A percentile compares a stretch with the other conserved stretches of the same genome.
phyloP scores from a whole-genome alignment of 2,888 invertebrate genomes.

The Flexamia atlantica region DNA sequence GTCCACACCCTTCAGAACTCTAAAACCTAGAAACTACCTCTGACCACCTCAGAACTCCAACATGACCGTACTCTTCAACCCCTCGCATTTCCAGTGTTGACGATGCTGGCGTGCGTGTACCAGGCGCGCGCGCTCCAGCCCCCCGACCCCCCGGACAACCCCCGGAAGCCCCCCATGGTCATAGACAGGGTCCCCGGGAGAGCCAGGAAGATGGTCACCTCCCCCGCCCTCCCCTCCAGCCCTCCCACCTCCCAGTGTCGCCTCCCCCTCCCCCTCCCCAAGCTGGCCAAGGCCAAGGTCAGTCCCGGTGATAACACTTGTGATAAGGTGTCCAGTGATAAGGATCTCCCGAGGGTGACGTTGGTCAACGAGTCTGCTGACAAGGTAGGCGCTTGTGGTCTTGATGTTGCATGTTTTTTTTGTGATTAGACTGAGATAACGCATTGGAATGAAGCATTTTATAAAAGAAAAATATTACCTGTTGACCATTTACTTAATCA shows the following conservation, averaged over 20 bases:
- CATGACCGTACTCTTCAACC: neutral
- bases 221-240: neutral
- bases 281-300: slow-evolving; percentile 21
- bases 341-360: slow-evolving; percentile 27
- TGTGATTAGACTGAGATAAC: no score
- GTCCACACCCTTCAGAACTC: no score
- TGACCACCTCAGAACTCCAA: no score
- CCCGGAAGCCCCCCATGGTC: neutral
- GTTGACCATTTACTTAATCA: no score
- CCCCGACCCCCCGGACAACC: slow-evolving; percentile 9
- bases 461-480: no score
- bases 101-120: slow-evolving; percentile 40
- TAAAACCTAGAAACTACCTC: no score
- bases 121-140: slow-evolving; percentile 37
- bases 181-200: slow-evolving; percentile 39
- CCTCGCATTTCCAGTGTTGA: slow-evolving; percentile 17
- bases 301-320: neutral
- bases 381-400: slow-evolving; percentile 30
- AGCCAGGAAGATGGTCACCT: slow-evolving; percentile 39
- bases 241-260: neutral
- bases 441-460: no score
- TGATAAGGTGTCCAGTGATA: neutral
- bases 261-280: slow-evolving; percentile 35
- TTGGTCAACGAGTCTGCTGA: slow-evolving; percentile 8
- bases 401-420: neutral